Conservation (phyloP, 2,888 invertebrate species). For the Cosmopolites sordidus region DNA sequence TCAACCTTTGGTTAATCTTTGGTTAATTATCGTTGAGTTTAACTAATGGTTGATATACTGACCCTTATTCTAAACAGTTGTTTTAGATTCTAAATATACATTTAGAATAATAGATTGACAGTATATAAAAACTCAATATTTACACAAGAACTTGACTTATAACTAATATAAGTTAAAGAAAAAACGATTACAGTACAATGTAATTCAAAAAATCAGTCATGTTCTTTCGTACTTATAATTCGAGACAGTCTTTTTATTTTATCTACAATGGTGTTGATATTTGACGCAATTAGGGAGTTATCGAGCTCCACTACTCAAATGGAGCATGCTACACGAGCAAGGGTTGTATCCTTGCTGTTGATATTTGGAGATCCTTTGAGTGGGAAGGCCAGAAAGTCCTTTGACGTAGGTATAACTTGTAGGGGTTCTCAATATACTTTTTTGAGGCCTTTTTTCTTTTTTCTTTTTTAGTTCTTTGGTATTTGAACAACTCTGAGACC, state of each 20-base stretch:
- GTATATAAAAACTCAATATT: no score
- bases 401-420: slow-evolving; percentile 76
- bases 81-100: no score
- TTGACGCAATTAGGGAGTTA: slow-evolving; percentile 23
- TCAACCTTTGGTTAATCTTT: no score
- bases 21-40: no score
- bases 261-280: background rate
- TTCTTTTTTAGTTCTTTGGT: slow-evolving; percentile 47
- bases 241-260: no score
- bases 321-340: slow-evolving; percentile 40
- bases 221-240: slow-evolving; percentile 13
- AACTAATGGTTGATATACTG: no score
- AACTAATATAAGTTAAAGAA: no score
- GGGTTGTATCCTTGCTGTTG: slow-evolving; percentile 32
- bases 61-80: no score
- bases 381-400: slow-evolving; percentile 76
- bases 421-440: slow-evolving; percentile 72
- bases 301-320: slow-evolving; percentile 42
- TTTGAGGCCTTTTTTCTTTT: slow-evolving; percentile 60
- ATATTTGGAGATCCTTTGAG: slow-evolving; percentile 70
- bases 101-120: no score
- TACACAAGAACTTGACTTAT: no score
- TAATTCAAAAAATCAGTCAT: slow-evolving; percentile 28
- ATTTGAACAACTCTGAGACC: slow-evolving; percentile 63
- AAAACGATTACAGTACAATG: no score